phyloP scores from a whole-genome alignment of 2,888 invertebrate genomes.

The Tuberolachnus salignus region DNA sequence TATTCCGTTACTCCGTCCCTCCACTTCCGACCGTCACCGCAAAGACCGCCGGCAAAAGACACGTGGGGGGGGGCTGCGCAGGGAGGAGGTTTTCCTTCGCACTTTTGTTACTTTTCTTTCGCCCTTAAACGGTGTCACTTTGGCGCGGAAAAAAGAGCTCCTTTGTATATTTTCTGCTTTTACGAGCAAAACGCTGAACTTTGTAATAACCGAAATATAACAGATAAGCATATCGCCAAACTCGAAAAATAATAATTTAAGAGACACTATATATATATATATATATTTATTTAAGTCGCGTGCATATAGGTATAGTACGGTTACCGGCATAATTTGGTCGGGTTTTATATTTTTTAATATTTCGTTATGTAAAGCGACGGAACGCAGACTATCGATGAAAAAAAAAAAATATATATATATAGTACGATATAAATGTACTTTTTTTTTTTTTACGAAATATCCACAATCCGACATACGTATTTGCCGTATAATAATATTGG shows the following conservation, averaged over 20 bases:
- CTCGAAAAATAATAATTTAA: constrained; percentile 34
- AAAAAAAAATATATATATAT: background rate
- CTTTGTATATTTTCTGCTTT: constrained; percentile 52
- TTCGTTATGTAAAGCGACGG: background rate
- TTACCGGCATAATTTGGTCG: background rate
- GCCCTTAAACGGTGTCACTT: constrained; percentile 55
- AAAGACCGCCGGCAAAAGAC: background rate
- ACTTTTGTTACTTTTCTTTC: constrained; percentile 56
- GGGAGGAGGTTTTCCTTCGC: constrained; percentile 4
- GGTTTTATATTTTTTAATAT: background rate
- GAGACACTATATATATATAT: background rate
- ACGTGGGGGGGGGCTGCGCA: background rate
- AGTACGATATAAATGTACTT: too few relatives aligned
- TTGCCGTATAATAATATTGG: too few relatives aligned
- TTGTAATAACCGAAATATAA: constrained; percentile 53
- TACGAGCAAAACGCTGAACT: constrained; percentile 56
- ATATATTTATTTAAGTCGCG: too few relatives aligned
- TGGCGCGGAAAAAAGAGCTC: constrained; percentile 39
- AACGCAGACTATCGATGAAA: background rate
- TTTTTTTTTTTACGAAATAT: too few relatives aligned
- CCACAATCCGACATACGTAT: too few relatives aligned
- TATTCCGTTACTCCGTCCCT: constrained; percentile 5
- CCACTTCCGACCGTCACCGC: background rate
- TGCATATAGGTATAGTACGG: too few relatives aligned
- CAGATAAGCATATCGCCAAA: constrained; percentile 42